Percentiles rank a stretch among this genome's conserved stretches.
Conservation (phyloP, 1,140 invertebrate species). For the Nephotettix cincticeps region DNA sequence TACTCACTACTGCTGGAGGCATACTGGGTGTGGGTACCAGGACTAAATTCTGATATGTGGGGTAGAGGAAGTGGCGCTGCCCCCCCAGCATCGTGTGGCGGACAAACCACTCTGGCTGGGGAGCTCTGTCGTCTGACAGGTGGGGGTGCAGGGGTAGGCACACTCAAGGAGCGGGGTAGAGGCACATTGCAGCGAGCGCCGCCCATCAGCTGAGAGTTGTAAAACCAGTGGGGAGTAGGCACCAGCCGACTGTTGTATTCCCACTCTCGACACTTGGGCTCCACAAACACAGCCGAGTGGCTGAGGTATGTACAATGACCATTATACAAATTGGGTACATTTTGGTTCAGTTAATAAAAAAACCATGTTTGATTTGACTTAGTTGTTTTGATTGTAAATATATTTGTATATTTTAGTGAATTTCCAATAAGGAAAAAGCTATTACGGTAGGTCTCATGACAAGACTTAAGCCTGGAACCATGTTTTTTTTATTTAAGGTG, state of each 20-base stretch:
- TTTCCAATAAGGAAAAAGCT: no score
- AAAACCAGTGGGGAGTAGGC: conserved; percentile 44
- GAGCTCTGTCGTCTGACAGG: conserved; percentile 31
- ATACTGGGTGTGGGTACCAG: conserved; percentile 54
- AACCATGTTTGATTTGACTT: no score
- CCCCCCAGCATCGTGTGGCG: conserved; percentile 22
- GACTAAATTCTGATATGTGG: conserved; percentile 55
- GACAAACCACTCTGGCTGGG: conserved; percentile 26
- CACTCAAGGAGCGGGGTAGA: conserved; percentile 34
- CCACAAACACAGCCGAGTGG: conserved; percentile 44
- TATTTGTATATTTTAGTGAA: no score
- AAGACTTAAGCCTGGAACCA: no score
- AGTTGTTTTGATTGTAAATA: no score
- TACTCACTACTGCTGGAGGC: conserved; percentile 63
- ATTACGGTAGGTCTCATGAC: no score
- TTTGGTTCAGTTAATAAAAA: no score
- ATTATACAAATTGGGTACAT: no score
- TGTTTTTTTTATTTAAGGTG: no score
- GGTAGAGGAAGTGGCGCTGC: conserved; percentile 43
- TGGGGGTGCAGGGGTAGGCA: conserved; percentile 25
- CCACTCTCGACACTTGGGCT: conserved; percentile 43
- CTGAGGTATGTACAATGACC: no score
- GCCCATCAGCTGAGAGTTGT: conserved; percentile 40
- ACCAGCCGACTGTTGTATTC: conserved; percentile 39
- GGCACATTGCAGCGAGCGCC: conserved; percentile 23